Conservation (phyloP, 1,140 invertebrate species). For the Venustaconcha ellipsiformis region DNA sequence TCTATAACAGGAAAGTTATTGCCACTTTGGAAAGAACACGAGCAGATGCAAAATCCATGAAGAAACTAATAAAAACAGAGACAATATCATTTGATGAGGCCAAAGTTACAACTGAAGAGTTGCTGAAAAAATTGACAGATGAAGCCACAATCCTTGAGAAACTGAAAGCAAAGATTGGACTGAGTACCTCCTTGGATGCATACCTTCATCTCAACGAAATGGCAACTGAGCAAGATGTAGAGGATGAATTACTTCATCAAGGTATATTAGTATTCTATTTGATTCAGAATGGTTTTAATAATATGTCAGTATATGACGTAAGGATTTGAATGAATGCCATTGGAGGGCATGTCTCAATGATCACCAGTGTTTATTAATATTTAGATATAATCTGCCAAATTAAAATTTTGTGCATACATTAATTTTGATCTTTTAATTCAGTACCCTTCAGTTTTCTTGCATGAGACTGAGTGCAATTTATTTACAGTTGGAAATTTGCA, state of each 20-base stretch:
- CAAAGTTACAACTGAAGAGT: conserved; percentile 57
- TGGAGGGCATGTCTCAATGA: too few species aligned
- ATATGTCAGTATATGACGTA: too few species aligned
- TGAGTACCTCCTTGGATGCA: conserved; percentile 63
- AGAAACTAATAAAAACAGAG: conserved; percentile 63
- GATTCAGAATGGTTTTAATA: too few species aligned
- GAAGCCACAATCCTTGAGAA: conserved; percentile 67
- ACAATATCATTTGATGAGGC: conserved; percentile 62
- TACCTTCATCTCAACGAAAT: conserved; percentile 67
- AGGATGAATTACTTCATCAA: conserved; percentile 65
- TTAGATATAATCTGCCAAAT: too few species aligned
- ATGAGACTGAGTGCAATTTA: too few species aligned
- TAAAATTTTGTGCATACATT: too few species aligned
- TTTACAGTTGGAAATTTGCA: too few species aligned
- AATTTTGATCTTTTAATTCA: too few species aligned
- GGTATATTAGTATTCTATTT: conserved; percentile 37
- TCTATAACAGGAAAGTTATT: conserved; percentile 58
- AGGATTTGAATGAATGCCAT: too few species aligned
- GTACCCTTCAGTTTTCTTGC: too few species aligned
- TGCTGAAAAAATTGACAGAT: conserved; percentile 59
- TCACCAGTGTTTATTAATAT: too few species aligned
- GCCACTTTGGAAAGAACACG: conserved; percentile 65
- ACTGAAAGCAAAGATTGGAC: conserved; percentile 63
- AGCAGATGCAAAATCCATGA: conserved; percentile 65
- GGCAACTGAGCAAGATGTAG: conserved; percentile 61